phyloP scores from a whole-genome alignment of 1,140 invertebrate genomes.

The Oryzaephilus surinamensis region DNA sequence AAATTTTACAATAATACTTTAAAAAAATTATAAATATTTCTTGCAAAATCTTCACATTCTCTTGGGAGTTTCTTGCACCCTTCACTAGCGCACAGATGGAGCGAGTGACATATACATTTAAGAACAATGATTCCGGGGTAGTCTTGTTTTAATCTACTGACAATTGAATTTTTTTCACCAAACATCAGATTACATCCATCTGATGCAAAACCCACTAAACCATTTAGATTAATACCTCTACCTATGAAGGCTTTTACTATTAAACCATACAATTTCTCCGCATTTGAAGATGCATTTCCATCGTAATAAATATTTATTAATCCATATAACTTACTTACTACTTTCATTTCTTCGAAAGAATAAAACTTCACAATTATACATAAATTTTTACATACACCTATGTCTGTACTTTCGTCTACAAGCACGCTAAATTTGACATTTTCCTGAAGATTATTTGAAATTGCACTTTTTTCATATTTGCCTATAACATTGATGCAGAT shows the following conservation, averaged over 20 bases:
- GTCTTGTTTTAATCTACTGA: conserved; percentile 17
- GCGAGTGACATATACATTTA: conserved; percentile 34
- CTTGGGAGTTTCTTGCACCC: conserved; percentile 32
- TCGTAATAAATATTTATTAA: conserved; percentile 23
- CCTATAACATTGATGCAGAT: conserved; percentile 31
- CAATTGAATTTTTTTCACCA: conserved; percentile 30
- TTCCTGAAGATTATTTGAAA: conserved; percentile 24
- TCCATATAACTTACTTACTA: conserved; percentile 29
- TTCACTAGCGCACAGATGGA: conserved; percentile 27
- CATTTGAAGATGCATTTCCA: conserved; percentile 20
- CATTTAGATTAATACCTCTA: conserved; percentile 23
- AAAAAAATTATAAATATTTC: conserved; percentile 28
- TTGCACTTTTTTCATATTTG: conserved; percentile 21
- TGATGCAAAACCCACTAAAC: conserved; percentile 33
- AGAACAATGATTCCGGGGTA: conserved; percentile 29
- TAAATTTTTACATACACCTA: conserved; percentile 15
- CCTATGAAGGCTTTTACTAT: conserved; percentile 22
- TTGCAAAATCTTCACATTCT: conserved; percentile 23
- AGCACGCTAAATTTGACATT: conserved; percentile 31
- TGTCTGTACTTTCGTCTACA: conserved; percentile 36
- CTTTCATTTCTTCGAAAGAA: conserved; percentile 16
- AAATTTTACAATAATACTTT: conserved; percentile 25
- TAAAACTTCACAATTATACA: conserved; percentile 26
- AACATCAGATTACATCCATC: conserved; percentile 34
- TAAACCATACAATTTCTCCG: conserved; percentile 24